phyloP scores from a whole-genome alignment of 2,113 vertebrate genomes.

The Progne subis region DNA sequence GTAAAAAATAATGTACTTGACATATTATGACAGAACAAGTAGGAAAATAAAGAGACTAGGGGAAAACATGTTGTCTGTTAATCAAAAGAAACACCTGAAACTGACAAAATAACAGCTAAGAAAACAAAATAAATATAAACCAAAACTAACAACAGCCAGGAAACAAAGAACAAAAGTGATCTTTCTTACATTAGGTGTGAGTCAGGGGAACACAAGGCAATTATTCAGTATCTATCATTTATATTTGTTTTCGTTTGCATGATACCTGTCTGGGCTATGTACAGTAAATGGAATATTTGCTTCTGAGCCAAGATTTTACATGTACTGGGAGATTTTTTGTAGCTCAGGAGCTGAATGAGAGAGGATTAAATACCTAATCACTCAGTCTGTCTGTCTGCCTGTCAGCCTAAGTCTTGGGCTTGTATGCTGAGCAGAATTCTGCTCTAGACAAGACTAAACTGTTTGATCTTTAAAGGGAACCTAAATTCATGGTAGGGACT shows the following conservation, averaged over 20 bases:
- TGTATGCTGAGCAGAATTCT: not conserved
- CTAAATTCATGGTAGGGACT: not conserved
- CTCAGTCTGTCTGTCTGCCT: not conserved
- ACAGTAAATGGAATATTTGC: not conserved
- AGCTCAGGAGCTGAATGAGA: not conserved
- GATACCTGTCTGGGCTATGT: not conserved
- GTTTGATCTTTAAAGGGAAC: not conserved
- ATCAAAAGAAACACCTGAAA: constrained; percentile 45
- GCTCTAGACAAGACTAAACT: not conserved
- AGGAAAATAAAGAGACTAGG: not conserved
- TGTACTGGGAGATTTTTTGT: not conserved
- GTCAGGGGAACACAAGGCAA: fast-evolving
- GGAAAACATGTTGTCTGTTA: not conserved
- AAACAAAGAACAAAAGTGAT: not conserved
- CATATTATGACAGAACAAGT: not conserved
- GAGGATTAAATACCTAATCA: not conserved
- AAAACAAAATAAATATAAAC: not conserved
- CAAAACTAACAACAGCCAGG: not conserved
- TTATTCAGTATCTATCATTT: not conserved
- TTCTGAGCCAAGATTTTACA: not conserved
- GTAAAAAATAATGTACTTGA: constrained; percentile 10
- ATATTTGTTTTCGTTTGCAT: constrained; percentile 9
- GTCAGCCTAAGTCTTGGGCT: not conserved
- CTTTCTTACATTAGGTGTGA: not conserved
- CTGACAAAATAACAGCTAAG: constrained; percentile 34